phyloP scores from a whole-genome alignment of 2,888 invertebrate species.

The Nysson spinosus region DNA sequence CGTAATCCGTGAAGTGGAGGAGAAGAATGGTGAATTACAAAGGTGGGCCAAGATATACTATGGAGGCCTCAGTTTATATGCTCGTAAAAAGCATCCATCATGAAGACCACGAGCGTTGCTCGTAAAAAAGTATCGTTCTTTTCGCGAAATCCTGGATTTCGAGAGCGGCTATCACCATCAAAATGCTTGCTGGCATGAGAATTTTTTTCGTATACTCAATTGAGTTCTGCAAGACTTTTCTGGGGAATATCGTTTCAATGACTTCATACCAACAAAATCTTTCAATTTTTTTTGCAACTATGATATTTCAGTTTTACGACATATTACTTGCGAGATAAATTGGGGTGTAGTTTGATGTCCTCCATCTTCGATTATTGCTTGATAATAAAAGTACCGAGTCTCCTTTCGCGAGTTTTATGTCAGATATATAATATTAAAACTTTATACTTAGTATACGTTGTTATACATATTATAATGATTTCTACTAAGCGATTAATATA shows the following conservation, averaged over 20 bases:
- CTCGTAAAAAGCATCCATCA: constrained; percentile 59
- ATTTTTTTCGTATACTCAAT: constrained; percentile 9
- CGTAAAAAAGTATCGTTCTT: constrained; percentile 52
- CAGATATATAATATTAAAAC: too few species aligned
- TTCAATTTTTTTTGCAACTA: neutral
- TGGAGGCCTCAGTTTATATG: constrained; percentile 43
- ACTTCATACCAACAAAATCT: neutral
- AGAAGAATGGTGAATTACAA: constrained; percentile 23
- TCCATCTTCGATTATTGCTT: too few species aligned
- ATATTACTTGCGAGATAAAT: too few species aligned
- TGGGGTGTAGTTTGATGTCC: too few species aligned
- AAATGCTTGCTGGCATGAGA: constrained; percentile 11
- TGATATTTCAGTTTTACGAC: too few species aligned
- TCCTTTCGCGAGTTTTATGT: too few species aligned
- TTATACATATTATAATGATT: too few species aligned
- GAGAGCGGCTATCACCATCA: constrained; percentile 23
- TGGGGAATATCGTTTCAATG: neutral
- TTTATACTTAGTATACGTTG: too few species aligned
- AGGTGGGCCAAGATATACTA: constrained; percentile 26
- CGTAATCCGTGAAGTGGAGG: constrained; percentile 9
- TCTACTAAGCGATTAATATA: too few species aligned
- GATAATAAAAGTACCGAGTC: too few species aligned
- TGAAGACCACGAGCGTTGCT: constrained; percentile 31
- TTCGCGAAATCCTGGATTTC: constrained; percentile 51
- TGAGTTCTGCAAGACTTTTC: neutral